A percentile compares a stretch with the other conserved stretches of the same genome.
phyloP scores from a whole-genome alignment of 2,888 invertebrate genomes.

The Clistopyga incitator region DNA sequence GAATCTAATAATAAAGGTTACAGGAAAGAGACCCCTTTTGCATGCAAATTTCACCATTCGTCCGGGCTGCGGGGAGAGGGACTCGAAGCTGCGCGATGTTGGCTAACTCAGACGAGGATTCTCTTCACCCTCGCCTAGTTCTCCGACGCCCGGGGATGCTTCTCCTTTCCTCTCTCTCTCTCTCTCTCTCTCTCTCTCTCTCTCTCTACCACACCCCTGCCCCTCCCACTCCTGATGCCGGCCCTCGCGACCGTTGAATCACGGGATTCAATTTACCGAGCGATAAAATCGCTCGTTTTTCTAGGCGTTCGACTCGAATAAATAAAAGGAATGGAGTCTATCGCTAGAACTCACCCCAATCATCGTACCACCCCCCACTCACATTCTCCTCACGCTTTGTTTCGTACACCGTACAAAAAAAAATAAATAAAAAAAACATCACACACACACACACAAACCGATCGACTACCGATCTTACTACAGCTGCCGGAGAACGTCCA shows the following conservation, averaged over 20 bases:
- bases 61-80: conserved; percentile 43
- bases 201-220: conserved; percentile 39
- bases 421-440: too few species aligned
- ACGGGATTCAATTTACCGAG: conserved; percentile 78
- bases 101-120: conserved; percentile 47
- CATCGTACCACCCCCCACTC: conserved; percentile 20
- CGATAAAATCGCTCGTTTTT: conserved; percentile 79
- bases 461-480: neutral
- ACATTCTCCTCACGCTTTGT: conserved; percentile 25
- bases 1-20: conserved; percentile 75
- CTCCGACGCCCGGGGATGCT: conserved; percentile 34
- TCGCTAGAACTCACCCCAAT: conserved; percentile 47
- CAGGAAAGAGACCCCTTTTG: conserved; percentile 71
- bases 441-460: too few species aligned
- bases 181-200: conserved; percentile 39
- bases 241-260: conserved; percentile 69
- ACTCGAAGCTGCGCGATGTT: conserved; percentile 44
- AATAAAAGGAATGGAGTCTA: conserved; percentile 65
- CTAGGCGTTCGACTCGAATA: conserved; percentile 73
- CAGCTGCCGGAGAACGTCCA: neutral
- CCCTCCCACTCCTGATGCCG: conserved; percentile 20
- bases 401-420: conserved; percentile 31
- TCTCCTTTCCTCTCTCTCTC: conserved; percentile 33
- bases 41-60: conserved; percentile 72
- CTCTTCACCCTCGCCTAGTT: conserved; percentile 39